Evolutionary conservation across 1,140 invertebrate genomes (phyloP).

Genomic region (Metaphire vulgaris): DNA sequence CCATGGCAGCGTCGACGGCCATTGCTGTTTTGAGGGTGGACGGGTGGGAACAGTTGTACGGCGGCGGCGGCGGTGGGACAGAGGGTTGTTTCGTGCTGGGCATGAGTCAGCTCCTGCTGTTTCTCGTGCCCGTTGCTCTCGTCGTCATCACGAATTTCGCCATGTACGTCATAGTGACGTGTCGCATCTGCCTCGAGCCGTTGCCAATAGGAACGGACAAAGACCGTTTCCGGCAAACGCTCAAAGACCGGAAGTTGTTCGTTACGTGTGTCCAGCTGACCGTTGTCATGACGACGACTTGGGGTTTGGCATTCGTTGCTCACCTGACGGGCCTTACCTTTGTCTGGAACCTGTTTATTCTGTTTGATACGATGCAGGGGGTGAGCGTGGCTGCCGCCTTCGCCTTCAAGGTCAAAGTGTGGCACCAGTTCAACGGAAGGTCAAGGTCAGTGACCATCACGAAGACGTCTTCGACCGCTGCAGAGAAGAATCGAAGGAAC

Average conservation of each 20-base stretch:
- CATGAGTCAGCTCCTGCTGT: constrained; percentile 34
- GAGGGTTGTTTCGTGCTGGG: not conserved
- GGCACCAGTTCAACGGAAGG: constrained; percentile 17
- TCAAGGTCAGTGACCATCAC: no score
- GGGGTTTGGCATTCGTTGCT: constrained; percentile 42
- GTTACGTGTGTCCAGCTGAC: constrained; percentile 56
- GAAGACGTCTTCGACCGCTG: no score
- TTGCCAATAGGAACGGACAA: not conserved
- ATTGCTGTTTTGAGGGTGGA: constrained; percentile 44
- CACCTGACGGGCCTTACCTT: constrained; percentile 28
- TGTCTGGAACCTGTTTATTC: constrained; percentile 35
- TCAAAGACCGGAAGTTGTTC: constrained; percentile 34
- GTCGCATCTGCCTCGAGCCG: constrained; percentile 20
- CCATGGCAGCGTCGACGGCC: constrained; percentile 50
- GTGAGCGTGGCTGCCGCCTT: constrained; percentile 35
- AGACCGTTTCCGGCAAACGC: not conserved
- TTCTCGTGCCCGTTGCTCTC: constrained; percentile 40
- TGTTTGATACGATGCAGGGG: constrained; percentile 37
- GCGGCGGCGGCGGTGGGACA: not conserved
- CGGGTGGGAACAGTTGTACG: not conserved
- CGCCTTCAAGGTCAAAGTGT: constrained; percentile 31
- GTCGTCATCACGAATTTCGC: constrained; percentile 40
- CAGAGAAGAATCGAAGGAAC: no score
- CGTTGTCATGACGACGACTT: constrained; percentile 45
- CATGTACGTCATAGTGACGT: constrained; percentile 52